A percentile compares a stretch with the other conserved stretches of the same genome.
Conservation (phyloP, 1,140 invertebrate species). For the Saccostrea glomerata region DNA sequence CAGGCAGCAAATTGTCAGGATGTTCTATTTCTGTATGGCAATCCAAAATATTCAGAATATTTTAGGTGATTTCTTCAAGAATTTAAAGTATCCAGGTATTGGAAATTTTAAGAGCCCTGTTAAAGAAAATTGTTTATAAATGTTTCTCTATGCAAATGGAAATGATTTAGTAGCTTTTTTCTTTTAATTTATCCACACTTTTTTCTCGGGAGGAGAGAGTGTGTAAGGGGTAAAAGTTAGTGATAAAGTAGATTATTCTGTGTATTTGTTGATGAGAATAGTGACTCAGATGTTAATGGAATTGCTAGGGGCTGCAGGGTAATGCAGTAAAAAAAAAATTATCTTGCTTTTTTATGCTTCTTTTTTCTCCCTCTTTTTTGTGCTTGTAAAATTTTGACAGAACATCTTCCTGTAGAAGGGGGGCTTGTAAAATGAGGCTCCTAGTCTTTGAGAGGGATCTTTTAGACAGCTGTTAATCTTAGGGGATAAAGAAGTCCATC, state of each 20-base stretch:
- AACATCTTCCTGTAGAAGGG: not conserved
- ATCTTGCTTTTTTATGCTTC: not conserved
- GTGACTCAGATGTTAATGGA: constrained; percentile 7
- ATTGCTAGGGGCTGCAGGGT: constrained; percentile 6
- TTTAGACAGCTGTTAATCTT: not conserved
- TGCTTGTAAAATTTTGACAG: not conserved
- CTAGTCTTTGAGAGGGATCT: not conserved
- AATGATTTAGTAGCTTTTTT: not conserved
- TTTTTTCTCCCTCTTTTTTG: not conserved
- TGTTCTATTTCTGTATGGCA: constrained; percentile 13
- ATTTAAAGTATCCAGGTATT: constrained; percentile 19
- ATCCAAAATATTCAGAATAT: constrained; percentile 22
- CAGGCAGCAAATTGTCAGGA: constrained; percentile 18
- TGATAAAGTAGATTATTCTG: not conserved
- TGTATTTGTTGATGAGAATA: not conserved
- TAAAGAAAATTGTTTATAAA: not conserved
- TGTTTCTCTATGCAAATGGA: not conserved
- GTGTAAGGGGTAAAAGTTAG: not conserved
- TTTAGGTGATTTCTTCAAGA: constrained; percentile 17
- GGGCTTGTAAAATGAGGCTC: not conserved
- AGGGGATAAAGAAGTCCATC: not conserved
- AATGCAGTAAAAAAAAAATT: not conserved
- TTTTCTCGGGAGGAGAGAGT: not conserved
- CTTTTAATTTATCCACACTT: not conserved
- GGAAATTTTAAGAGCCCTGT: not conserved